Evolutionary conservation across 2,113 vertebrate species (phyloP), one percentile per base, ranked within the genome.

Genomic region (Rhizomys pruinosus): DNA sequence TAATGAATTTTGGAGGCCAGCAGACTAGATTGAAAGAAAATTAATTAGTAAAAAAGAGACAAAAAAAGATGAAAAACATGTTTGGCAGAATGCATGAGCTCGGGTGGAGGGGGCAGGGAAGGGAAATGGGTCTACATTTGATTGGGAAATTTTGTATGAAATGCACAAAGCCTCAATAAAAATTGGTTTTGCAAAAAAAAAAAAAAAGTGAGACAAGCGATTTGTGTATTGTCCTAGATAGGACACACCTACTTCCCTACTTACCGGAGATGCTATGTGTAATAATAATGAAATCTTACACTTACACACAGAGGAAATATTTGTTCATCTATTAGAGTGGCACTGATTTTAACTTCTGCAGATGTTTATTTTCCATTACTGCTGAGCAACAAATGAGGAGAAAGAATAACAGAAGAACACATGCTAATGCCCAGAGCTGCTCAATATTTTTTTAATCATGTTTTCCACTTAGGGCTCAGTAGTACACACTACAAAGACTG

Each of bases 271-370:
- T 95, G 71, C 86, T 90, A 94, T 34, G 17, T 96, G 55, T 92
- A 94, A 93, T 90, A 95, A 89, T 96, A 89, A 93, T 78, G 87
- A 96, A 97, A 95, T 89, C 84, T 95, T 76, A 76, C 63, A 93
- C 57, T 96, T 64, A 13, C 87, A 84, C 89, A 97, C 96, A 95
- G 84, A 96, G 96, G 88, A 97, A 97, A 97, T 97, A 87, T 93
- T 97, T 97, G 86, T 92, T 97, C 93, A 93, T 94, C 77, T 94
- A 57, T 90, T 96, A 86, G 39, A 94, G n/a, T 66, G 87, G 22
- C 93, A 57, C 94, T 61, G 95, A 97, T 92, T 96, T 93, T 94
- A 89, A 93, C 74, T 88, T 96, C 92, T 90, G 86, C 55, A 84
- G 55, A 84, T 97, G 88, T 90, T 96, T 96, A 96, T 95, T 97